A percentile compares a stretch with the other conserved stretches of the same genome.
Conservation (phyloP, 2,888 invertebrate species). For the Sisyra terminalis region DNA sequence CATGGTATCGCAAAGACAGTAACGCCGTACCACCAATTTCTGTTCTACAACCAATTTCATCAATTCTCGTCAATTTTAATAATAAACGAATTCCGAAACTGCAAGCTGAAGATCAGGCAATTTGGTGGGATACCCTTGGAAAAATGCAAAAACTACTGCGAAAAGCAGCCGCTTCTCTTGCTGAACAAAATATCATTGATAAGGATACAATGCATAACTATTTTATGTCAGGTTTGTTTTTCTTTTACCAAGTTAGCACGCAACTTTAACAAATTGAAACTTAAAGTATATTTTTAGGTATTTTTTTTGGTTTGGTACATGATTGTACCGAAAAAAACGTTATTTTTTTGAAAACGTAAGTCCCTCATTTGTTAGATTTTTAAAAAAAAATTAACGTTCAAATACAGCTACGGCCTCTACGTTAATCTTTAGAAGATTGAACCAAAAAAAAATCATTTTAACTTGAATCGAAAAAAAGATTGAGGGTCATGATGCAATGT, state of each 20-base stretch:
- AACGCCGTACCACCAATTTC: constrained; percentile 93
- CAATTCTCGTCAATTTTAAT: constrained; percentile 91
- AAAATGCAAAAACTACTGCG: constrained; percentile 91
- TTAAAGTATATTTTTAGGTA: no score
- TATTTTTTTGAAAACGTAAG: no score
- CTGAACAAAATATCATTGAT: constrained; percentile 68
- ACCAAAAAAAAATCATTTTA: no score
- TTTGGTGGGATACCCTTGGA: constrained; percentile 94
- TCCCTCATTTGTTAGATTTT: no score
- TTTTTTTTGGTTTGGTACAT: no score
- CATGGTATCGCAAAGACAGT: constrained; percentile 92
- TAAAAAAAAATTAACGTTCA: no score
- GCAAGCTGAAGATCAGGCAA: constrained; percentile 89
- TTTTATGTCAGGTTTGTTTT: constrained; percentile 85
- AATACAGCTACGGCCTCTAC: no score
- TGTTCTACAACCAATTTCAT: constrained; percentile 91
- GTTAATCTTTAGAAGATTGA: no score
- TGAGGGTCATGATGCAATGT: no score
- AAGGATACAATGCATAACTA: constrained; percentile 93
- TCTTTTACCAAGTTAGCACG: not conserved
- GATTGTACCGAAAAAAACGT: no score
- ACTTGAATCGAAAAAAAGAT: no score
- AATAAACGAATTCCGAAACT: constrained; percentile 92
- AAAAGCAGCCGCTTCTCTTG: constrained; percentile 79
- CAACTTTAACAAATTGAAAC: no score